Conservation (phyloP, 2,113 vertebrate species). For the Clupea harengus region DNA sequence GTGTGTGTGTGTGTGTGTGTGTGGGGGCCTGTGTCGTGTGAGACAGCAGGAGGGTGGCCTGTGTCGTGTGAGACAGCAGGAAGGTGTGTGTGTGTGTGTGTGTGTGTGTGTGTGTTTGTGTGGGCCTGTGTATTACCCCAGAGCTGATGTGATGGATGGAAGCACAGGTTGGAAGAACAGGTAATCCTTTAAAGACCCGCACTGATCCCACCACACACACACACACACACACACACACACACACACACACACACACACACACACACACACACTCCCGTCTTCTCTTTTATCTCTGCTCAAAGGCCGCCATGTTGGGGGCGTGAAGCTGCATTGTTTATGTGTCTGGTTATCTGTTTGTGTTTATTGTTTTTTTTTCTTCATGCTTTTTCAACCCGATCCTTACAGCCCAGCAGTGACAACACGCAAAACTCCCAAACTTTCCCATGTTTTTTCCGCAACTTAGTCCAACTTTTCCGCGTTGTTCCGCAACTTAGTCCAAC, state of each 20-base stretch:
- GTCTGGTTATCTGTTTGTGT: not conserved
- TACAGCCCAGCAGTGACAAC: not conserved
- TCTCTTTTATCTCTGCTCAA: not conserved
- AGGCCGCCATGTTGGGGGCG: not conserved
- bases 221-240: not conserved
- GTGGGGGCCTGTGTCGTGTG: no score
- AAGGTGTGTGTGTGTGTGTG: no score
- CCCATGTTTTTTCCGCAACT: no score
- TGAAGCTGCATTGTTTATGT: not conserved
- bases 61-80: no score
- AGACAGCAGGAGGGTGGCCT: no score
- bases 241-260: not conserved
- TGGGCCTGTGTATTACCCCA: not conserved
- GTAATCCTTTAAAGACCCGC: constrained; percentile 16
- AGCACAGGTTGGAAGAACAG: constrained; percentile 17
- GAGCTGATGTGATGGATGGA: not conserved
- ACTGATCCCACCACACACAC: not conserved
- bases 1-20: no score
- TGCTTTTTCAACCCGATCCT: not conserved
- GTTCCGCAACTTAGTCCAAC: no score
- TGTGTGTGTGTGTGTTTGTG: no score
- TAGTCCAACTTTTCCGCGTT: no score
- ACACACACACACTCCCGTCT: not conserved
- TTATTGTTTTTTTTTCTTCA: not conserved
- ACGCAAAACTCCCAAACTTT: not conserved